phyloP scores from a whole-genome alignment of 2,888 invertebrate species.

The Buathra laborator region DNA sequence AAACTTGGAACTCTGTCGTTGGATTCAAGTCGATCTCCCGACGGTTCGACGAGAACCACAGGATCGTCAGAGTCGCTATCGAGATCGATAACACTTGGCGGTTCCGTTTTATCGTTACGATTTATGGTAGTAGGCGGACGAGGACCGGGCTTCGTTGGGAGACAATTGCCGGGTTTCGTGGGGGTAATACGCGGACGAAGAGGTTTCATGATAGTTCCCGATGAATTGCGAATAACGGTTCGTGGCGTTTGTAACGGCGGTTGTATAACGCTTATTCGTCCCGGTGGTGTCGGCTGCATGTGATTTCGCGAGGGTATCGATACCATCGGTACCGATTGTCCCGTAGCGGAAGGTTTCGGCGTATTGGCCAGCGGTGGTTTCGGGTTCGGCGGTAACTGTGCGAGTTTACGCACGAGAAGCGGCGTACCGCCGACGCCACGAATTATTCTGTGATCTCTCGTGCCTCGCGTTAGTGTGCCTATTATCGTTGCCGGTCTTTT shows the following conservation, averaged over 20 bases:
- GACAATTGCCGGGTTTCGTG: neutral
- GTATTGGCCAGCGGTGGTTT: conserved; percentile 22
- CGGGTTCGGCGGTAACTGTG: conserved; percentile 29
- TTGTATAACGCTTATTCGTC: conserved; percentile 43
- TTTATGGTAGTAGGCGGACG: neutral
- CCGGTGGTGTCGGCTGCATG: conserved; percentile 6
- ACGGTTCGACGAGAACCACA: conserved; percentile 27
- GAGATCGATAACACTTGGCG: conserved; percentile 77
- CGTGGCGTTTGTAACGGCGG: neutral
- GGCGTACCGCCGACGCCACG: conserved; percentile 48
- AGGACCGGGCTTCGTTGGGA: neutral
- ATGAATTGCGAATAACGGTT: conserved; percentile 33
- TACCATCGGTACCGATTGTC: conserved; percentile 72
- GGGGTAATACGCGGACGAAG: conserved; percentile 34
- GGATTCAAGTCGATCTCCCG: neutral
- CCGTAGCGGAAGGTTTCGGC: neutral
- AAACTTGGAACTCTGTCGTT: conserved; percentile 44
- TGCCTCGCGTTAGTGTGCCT: conserved; percentile 45
- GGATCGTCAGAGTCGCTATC: conserved; percentile 79
- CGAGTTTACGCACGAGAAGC: conserved; percentile 61
- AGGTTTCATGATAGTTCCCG: conserved; percentile 1
- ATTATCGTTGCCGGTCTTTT: conserved; percentile 60
- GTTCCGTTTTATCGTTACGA: conserved; percentile 15
- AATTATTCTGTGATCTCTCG: conserved; percentile 58
- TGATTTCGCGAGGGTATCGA: conserved; percentile 70